These are phyloP conservation scores for Scaptomyza montana DNA, from an alignment of 1,140 invertebrate genomes.

Conservation along the genomic window DNA sequence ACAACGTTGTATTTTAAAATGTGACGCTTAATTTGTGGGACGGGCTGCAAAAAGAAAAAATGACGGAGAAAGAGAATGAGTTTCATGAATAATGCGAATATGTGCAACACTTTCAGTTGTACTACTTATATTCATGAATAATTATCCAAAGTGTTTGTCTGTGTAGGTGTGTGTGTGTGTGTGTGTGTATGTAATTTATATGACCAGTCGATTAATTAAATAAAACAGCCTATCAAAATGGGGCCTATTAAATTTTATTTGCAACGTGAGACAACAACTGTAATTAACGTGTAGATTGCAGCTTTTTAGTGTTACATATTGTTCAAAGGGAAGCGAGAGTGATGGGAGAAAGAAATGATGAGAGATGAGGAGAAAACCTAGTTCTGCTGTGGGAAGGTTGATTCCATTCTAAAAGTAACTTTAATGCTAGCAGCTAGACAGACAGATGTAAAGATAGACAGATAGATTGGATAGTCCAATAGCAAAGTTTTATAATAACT, in stretches of 20 bases:
- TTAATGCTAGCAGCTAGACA: too few relatives aligned
- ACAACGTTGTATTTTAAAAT: constrained; percentile 46
- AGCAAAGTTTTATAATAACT: too few relatives aligned
- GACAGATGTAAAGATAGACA: too few relatives aligned
- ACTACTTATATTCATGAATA: constrained; percentile 29
- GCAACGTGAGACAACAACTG: constrained; percentile 5
- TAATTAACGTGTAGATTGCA: constrained; percentile 5
- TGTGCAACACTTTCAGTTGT: constrained; percentile 16
- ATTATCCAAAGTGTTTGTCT: constrained; percentile 10
- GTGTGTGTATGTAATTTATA: constrained; percentile 9
- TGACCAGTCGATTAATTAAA: constrained; percentile 38
- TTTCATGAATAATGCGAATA: constrained; percentile 33
- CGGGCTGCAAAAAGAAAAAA: background rate
- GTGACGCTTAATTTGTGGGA: constrained; percentile 33
- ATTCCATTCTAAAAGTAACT: too few relatives aligned
- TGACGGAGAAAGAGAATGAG: background rate
- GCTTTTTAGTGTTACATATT: background rate
- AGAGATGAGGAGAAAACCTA: background rate
- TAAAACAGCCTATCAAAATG: constrained; percentile 10
- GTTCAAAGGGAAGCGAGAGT: background rate
- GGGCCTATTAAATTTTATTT: constrained; percentile 10
- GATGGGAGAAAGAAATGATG: background rate
- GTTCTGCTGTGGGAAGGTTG: too few relatives aligned
- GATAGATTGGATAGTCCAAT: too few relatives aligned
- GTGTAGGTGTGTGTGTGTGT: background rate